phyloP scores from a whole-genome alignment of 2,113 vertebrate genomes.

The Hymenochirus boettgeri region DNA sequence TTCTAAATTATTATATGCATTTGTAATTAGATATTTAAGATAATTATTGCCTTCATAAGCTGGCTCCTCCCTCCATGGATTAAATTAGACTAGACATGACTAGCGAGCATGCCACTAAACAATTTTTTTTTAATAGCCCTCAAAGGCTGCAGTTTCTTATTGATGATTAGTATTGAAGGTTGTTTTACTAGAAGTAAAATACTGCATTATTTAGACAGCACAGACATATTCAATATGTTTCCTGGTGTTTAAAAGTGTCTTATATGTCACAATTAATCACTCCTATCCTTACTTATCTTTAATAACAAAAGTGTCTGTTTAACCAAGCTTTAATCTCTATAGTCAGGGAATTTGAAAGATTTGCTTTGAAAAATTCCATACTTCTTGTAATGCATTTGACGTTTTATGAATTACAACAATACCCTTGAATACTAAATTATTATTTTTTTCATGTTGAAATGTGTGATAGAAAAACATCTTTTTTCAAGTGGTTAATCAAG shows the following conservation, averaged over 20 bases:
- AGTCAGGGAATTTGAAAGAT: background rate
- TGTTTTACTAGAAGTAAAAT: too few relatives aligned
- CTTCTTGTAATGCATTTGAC: background rate
- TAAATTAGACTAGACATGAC: too few relatives aligned
- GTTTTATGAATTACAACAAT: background rate
- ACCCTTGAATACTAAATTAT: background rate
- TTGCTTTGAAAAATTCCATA: background rate
- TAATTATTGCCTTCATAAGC: too few relatives aligned
- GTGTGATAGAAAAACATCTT: background rate
- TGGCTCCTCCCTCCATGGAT: too few relatives aligned
- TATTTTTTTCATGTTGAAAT: background rate
- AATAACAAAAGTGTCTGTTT: background rate
- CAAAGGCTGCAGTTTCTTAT: too few relatives aligned
- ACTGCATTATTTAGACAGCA: too few relatives aligned
- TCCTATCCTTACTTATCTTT: background rate
- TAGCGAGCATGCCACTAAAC: too few relatives aligned
- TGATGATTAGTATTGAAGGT: too few relatives aligned
- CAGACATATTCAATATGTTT: too few relatives aligned
- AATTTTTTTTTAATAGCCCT: too few relatives aligned
- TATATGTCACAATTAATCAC: background rate
- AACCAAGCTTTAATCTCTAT: background rate
- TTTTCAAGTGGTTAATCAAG: slow-evolving; percentile 50
- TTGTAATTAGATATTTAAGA: too few relatives aligned
- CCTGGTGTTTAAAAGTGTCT: background rate
- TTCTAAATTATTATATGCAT: too few relatives aligned